Conservation (phyloP, 2,113 vertebrate genomes). For the rabbit (Oryctolagus cuniculus) region DNA sequence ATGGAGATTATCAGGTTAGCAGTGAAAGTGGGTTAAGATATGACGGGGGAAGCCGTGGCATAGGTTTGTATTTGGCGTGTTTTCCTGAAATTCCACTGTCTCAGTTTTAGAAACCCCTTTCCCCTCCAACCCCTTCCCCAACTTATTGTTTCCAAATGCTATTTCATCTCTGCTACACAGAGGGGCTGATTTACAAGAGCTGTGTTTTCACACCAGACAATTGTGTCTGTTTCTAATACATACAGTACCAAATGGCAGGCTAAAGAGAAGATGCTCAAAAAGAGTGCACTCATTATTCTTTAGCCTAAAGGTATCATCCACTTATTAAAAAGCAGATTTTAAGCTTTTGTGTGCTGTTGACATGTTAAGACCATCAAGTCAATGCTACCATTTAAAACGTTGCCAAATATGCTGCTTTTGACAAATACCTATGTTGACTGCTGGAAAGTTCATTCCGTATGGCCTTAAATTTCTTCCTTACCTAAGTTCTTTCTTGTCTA, state of each 20-base stretch:
- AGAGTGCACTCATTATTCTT: constrained; percentile 65
- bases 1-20: not conserved
- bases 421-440: constrained; percentile 57
- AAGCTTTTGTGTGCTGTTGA: constrained; percentile 65
- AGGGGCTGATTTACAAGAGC: constrained; percentile 73
- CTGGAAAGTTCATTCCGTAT: constrained; percentile 47
- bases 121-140: too few relatives aligned
- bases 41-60: constrained; percentile 70
- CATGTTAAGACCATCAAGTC: constrained; percentile 64
- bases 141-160: constrained; percentile 29
- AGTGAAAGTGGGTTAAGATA: constrained; percentile 48
- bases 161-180: constrained; percentile 62
- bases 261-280: constrained; percentile 64
- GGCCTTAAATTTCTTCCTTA: constrained; percentile 65
- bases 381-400: constrained; percentile 45
- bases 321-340: constrained; percentile 79
- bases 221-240: constrained; percentile 69
- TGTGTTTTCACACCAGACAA: constrained; percentile 73
- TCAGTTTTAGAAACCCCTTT: constrained; percentile 56
- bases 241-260: constrained; percentile 65
- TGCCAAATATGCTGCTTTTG: constrained; percentile 32
- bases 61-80: constrained; percentile 70
- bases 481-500: constrained; percentile 51
- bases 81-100: constrained; percentile 63
- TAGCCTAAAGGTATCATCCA: constrained; percentile 51